Base-by-base conservation (phyloP, 2,797 vertebrate species). In the Lepilemur septentrionalis region DNA sequence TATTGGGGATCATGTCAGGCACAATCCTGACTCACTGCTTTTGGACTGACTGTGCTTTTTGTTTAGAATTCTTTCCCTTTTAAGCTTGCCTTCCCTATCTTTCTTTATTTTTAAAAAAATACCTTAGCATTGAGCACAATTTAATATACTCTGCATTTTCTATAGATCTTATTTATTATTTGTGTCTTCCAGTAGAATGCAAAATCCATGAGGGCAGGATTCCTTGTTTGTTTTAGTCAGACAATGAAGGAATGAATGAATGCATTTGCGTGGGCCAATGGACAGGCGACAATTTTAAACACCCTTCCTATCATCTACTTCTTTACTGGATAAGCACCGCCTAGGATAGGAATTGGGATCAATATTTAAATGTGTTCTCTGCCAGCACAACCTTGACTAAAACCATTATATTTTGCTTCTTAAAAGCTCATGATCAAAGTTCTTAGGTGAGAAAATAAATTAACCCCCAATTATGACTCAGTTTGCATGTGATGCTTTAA, bases 401-500 rank as follows among this genome's bases (percentile, higher is more conserved):
- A 93, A 93, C 43, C 61, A 93, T 83, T 93, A 4, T 75, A 80
- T 78, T 76, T 92, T 80, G 67, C 52, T 89, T 92, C 46, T 88
- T 87, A 89, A 95, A 91, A 89, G 22, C 28, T 93, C 55, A 91
- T 85, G 38, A 63, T 90, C 12, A 88, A 92, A 88, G n/a, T 93
- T 89, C 32, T 87, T 75, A 83, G 83, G 52, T 23, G 92, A 89
- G 46, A 25, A 93, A 96, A 83, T 92, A 87, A 97, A 90, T 92
- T 38, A 93, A 88, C 72, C 23, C 18, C 72, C 69, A 76, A 81
- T 95, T 79, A 92, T 72, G 32, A 76, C 50, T 18, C 41, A 59
- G 23, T 88, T 89, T 93, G 15, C 35, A 69, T 90, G 43, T 63
- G 48, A 90, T 83, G 23, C 38, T 96, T 91, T 57, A 76, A 91